Conservation (phyloP, 2,797 vertebrate species). For the Phataginus tricuspis region DNA sequence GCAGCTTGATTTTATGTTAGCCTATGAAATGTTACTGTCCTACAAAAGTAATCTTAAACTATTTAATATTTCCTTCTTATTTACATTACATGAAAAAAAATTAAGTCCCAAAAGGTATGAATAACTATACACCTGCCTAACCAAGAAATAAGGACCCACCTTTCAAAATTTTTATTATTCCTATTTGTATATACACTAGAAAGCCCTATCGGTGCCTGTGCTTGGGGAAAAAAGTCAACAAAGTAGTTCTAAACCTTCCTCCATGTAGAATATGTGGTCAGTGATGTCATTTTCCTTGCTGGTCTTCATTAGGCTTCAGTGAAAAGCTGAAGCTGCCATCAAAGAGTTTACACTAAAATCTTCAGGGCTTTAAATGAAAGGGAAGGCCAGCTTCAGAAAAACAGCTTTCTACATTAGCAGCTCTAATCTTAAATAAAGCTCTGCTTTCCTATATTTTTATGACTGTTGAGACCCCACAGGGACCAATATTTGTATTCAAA, state of each 20-base stretch:
- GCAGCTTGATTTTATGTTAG: conserved; percentile 88
- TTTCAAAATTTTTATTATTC: conserved; percentile 64
- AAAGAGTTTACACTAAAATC: conserved; percentile 75
- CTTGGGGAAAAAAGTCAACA: neutral
- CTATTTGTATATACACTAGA: conserved; percentile 64
- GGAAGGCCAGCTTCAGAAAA: conserved; percentile 77
- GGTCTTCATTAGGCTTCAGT: conserved; percentile 56
- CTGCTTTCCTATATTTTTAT: conserved; percentile 79
- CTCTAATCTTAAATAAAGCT: conserved; percentile 78
- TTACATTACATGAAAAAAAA: conserved; percentile 79
- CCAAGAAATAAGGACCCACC: conserved; percentile 72
- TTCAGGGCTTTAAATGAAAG: conserved; percentile 71
- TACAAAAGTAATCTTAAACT: conserved; percentile 84
- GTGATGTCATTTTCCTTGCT: conserved; percentile 53
- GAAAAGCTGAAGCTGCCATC: conserved; percentile 66
- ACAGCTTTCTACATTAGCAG: conserved; percentile 60
- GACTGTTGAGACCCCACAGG: conserved; percentile 81
- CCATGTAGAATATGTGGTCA: neutral
- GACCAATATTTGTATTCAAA: conserved; percentile 85
- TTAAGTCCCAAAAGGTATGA: conserved; percentile 62
- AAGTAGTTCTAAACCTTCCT: conserved; percentile 16
- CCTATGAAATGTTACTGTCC: conserved; percentile 86
- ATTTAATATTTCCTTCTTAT: conserved; percentile 88
- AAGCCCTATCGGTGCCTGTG: conserved; percentile 56
- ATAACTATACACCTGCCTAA: conserved; percentile 61